Conservation (phyloP, 2,888 invertebrate species). For the Rhimphoctona megacephalus region DNA sequence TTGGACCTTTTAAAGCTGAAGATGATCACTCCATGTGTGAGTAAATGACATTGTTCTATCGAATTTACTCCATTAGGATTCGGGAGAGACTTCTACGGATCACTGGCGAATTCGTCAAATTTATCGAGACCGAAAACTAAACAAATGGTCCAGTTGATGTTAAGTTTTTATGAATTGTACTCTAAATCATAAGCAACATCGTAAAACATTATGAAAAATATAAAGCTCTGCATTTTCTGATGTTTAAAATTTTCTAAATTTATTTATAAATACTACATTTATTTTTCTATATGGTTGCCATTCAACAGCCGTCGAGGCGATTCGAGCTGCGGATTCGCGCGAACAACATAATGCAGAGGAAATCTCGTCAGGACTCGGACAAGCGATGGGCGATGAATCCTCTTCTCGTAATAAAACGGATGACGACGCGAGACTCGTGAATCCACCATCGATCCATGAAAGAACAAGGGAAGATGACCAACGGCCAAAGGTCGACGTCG, state of each 20-base stretch:
- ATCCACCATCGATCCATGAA: not conserved
- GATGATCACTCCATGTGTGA: constrained; percentile 40
- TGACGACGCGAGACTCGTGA: constrained; percentile 6
- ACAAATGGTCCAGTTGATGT: not conserved
- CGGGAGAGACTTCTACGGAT: not conserved
- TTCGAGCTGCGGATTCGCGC: constrained; percentile 42
- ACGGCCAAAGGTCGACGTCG: not conserved
- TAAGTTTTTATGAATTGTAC: not conserved
- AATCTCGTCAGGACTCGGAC: constrained; percentile 5
- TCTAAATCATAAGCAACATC: not conserved
- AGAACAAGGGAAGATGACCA: not conserved
- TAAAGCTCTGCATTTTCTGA: too few species aligned
- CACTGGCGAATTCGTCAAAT: not conserved
- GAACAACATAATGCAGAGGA: constrained; percentile 7
- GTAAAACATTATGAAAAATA: too few species aligned
- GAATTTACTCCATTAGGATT: not conserved
- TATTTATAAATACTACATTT: not conserved
- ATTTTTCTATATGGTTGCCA: not conserved
- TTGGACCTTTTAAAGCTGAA: constrained; percentile 49
- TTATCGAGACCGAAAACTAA: not conserved
- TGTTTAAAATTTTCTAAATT: too few species aligned
- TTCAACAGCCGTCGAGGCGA: constrained; percentile 31
- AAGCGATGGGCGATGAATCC: constrained; percentile 3
- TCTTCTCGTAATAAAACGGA: constrained; percentile 34
- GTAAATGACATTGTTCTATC: not conserved